phyloP scores from a whole-genome alignment of 2,797 vertebrate genomes.

The Liasis olivaceus region DNA sequence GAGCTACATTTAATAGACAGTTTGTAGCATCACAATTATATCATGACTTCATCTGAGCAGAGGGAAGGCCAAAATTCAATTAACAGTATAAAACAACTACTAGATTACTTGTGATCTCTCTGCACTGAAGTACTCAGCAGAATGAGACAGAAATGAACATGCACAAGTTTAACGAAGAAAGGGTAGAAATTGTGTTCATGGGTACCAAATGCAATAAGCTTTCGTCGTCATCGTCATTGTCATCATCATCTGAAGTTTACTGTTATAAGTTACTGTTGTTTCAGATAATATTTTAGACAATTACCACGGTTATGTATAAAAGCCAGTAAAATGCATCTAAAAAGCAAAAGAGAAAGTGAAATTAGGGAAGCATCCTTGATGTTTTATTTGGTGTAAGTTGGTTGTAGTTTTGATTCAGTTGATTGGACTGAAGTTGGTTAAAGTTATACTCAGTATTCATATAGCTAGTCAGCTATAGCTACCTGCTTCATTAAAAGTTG shows the following conservation, averaged over 20 bases:
- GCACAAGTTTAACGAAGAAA: not conserved
- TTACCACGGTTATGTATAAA: not conserved
- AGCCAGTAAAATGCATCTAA: not conserved
- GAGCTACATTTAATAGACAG: not conserved
- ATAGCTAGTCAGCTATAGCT: not conserved
- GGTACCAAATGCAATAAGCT: not conserved
- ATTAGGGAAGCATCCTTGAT: not conserved
- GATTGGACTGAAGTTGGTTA: not conserved
- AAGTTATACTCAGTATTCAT: not conserved
- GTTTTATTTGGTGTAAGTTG: not conserved
- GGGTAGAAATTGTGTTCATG: not conserved
- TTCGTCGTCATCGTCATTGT: not conserved
- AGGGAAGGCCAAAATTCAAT: not conserved
- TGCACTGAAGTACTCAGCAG: not conserved
- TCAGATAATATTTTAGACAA: not conserved
- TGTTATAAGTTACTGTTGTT: not conserved
- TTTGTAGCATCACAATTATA: not conserved
- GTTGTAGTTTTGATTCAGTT: not conserved
- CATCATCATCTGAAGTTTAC: not conserved
- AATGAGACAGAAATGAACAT: not conserved
- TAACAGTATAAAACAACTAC: not conserved
- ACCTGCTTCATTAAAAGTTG: not conserved
- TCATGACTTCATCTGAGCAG: not conserved
- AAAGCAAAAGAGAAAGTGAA: not conserved
- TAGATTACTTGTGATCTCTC: not conserved